Evolutionary conservation across 2,113 vertebrate species (phyloP).

Genomic region (Numida meleagris): DNA sequence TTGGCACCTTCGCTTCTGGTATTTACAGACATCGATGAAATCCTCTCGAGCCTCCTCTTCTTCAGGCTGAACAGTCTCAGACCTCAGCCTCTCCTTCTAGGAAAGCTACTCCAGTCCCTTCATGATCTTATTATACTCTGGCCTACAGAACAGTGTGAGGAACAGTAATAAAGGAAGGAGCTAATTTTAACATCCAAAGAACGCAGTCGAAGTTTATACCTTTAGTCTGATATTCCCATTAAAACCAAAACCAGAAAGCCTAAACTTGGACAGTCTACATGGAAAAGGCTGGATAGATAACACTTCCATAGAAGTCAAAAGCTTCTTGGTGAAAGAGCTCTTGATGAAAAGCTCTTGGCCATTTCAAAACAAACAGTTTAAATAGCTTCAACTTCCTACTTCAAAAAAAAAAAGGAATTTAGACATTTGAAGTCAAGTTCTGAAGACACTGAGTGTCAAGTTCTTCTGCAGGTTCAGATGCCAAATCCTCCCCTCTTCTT

Average conservation of each 20-base stretch:
- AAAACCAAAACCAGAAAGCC: constrained; percentile 1
- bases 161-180: constrained; percentile 45
- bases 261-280: constrained; percentile 25
- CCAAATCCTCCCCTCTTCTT: fast-evolving
- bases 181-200: constrained; percentile 43
- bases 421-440: not conserved
- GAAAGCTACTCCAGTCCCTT: not conserved
- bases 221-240: constrained; percentile 14
- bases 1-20: not conserved
- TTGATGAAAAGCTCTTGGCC: constrained; percentile 18
- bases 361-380: not conserved
- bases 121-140: not conserved
- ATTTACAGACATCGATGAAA: not conserved
- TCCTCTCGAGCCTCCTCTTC: not conserved
- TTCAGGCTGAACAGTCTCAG: not conserved
- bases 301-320: constrained; percentile 15
- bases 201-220: not conserved
- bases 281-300: constrained; percentile 33
- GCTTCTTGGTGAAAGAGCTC: too few species aligned
- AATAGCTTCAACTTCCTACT: not conserved
- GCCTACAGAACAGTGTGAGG: not conserved
- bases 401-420: not conserved
- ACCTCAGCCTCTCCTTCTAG: not conserved
- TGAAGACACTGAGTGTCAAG: not conserved
- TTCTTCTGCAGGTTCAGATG: not conserved